Evolutionary conservation across 53 echinoderm and acorn worm species (phyloP), one percentile per base, ranked within the genome.

Genomic region (Zoroaster sp.): DNA sequence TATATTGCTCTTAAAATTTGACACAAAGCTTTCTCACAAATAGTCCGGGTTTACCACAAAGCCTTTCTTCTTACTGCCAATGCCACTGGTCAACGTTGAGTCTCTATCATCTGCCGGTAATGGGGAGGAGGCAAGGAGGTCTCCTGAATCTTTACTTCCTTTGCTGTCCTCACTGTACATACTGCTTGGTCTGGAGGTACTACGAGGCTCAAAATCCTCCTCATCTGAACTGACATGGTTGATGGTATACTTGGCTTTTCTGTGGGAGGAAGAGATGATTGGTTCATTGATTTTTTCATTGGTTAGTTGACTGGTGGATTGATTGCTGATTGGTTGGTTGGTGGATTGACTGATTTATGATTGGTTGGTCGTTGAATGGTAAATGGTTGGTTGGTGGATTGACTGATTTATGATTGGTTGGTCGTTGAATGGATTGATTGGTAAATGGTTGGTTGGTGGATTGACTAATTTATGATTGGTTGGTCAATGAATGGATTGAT

Each of bases 91-190:
- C 21, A 25, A 79, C 33, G 71, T 79, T 20, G 51, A 53, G 78
- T 78, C 71, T 2, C 40, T 35, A 6, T 67, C 79, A 0, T 78
- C 78, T 47, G 18, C 69, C 32, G 63, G 35, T 44, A 43, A 67
- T 34, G 85, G 76, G 66, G 81, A 76, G n/a, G 71, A 78, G 10
- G 91, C 78, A 7, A 87, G 87, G 18, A 87, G 82, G 8, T 71
- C 76, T 4, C 93, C 93, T 0, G 90, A 90, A 68, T 90, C 93
- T 13, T 80, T 87, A 14, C 90, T 90, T 11, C 80, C 90, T 68
- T 93, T 93, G 75, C 93, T 96, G 86, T 96, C 96, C 67, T 96
- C 96, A 11, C 96, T 96, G 96, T 96, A 94, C 90, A 96, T 88
- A 76, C 94, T 94, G 80, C 94, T 96, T 2, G 96, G 96, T 35